Conservation (phyloP, 1,140 invertebrate species). For the Brachionus rubens region DNA sequence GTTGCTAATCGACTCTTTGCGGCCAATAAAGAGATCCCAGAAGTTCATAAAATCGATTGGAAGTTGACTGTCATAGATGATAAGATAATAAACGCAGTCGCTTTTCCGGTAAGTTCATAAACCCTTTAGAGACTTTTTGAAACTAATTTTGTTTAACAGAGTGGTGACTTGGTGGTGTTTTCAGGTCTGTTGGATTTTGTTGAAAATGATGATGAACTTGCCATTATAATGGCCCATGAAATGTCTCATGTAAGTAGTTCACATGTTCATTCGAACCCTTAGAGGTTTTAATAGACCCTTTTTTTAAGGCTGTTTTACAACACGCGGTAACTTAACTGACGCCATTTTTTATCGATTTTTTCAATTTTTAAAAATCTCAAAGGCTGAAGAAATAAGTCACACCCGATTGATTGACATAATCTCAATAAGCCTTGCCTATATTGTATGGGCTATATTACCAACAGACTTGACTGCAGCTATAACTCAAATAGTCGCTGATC, state of each 20-base stretch:
- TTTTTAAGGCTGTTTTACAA: slow-evolving; percentile 2
- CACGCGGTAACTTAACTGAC: slow-evolving; percentile 19
- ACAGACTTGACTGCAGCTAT: slow-evolving; percentile 10
- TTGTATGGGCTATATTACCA: slow-evolving; percentile 40
- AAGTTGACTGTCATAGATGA: slow-evolving; percentile 61
- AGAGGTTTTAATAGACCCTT: neutral
- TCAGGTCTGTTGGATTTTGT: slow-evolving; percentile 64
- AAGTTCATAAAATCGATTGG: slow-evolving; percentile 62
- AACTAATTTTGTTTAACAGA: slow-evolving; percentile 56
- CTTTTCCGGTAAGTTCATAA: slow-evolving; percentile 61
- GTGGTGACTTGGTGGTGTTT: slow-evolving; percentile 67
- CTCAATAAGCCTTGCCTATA: neutral
- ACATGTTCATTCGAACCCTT: too few relatives aligned
- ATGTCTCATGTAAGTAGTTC: slow-evolving; percentile 64
- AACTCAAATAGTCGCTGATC: neutral
- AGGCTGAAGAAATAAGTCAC: slow-evolving; percentile 46
- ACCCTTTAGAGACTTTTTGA: neutral
- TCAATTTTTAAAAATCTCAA: neutral
- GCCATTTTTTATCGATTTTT: neutral
- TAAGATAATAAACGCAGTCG: slow-evolving; percentile 62
- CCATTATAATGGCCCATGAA: slow-evolving; percentile 67
- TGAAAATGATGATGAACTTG: slow-evolving; percentile 66
- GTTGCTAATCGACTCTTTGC: slow-evolving; percentile 58
- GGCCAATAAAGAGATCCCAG: slow-evolving; percentile 61
- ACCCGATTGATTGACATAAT: slow-evolving; percentile 11